These are phyloP conservation scores for Rotaria sp. DNA, from an alignment of 2,888 invertebrate genomes.

Conservation along the genomic window DNA sequence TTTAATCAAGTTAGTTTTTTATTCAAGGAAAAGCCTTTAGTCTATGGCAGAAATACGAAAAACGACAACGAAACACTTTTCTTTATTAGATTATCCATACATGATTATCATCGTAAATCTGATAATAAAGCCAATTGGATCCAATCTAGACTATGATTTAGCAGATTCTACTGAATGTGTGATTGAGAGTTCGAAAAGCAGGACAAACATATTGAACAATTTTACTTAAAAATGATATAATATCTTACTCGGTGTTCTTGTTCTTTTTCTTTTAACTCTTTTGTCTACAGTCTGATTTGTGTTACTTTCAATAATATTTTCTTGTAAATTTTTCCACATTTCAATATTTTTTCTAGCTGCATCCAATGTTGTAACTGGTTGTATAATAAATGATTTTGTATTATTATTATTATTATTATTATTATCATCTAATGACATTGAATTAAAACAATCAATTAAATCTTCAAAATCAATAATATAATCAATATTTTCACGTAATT, in stretches of 20 bases:
- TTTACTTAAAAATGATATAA: no score
- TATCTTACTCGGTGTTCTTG: neutral
- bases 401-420: neutral
- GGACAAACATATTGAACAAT: no score
- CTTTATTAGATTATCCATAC: no score
- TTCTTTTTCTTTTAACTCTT: neutral
- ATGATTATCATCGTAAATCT: no score
- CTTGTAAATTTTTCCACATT: neutral
- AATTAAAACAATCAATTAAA: neutral
- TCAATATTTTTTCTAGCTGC: neutral
- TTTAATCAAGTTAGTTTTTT: no score
- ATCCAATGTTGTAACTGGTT: slow-evolving; percentile 5
- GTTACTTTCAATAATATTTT: neutral
- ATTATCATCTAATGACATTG: neutral
- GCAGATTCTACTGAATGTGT: no score
- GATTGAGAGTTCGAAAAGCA: no score
- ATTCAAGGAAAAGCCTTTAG: no score
- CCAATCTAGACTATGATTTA: no score
- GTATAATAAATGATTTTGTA: neutral
- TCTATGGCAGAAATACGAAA: no score
- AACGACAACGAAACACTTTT: no score
- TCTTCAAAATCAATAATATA: neutral
- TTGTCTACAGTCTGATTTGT: neutral
- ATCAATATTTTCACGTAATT: neutral
- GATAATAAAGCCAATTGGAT: no score